Evolutionary conservation across 2,888 invertebrate species (phyloP).

Genomic region (Agrochola macilenta): DNA sequence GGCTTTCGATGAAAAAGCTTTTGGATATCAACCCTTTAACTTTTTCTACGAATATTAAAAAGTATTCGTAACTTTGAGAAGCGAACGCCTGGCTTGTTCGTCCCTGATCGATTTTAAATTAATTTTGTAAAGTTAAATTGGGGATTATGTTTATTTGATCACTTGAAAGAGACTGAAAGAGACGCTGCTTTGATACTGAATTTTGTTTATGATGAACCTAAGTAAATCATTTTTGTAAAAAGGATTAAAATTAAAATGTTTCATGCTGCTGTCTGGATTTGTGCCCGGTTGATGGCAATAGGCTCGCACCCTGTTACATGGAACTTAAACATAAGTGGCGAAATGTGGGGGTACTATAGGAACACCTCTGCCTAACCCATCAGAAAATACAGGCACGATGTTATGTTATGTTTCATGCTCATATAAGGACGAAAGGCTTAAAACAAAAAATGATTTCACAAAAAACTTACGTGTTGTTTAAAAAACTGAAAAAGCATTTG

Average conservation of each 20-base stretch:
- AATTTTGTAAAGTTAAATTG: slow-evolving; percentile 90
- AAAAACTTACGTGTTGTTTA: neutral
- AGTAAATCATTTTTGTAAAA: slow-evolving; percentile 31
- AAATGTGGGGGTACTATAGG: neutral
- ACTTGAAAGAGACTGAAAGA: slow-evolving; percentile 72
- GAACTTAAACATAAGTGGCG: neutral
- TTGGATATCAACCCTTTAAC: slow-evolving; percentile 81
- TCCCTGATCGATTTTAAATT: slow-evolving; percentile 87
- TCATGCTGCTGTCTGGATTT: neutral
- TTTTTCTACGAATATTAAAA: slow-evolving; percentile 80
- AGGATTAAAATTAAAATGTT: slow-evolving; percentile 15
- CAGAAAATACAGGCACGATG: neutral
- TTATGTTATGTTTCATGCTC: neutral
- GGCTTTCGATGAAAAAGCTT: slow-evolving; percentile 73
- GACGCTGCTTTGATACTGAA: slow-evolving; percentile 52
- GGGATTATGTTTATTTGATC: slow-evolving; percentile 87
- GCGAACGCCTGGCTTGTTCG: slow-evolving; percentile 81
- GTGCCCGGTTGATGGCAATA: neutral
- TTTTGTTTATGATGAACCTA: slow-evolving; percentile 56
- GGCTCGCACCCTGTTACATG: neutral
- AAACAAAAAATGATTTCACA: neutral
- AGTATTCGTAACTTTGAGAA: slow-evolving; percentile 75
- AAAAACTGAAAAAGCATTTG: neutral
- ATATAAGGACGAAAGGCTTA: no score
- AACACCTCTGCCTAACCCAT: neutral